Base-by-base conservation (phyloP, 2,797 vertebrate species). In the Chelidonichthys spinosus region DNA sequence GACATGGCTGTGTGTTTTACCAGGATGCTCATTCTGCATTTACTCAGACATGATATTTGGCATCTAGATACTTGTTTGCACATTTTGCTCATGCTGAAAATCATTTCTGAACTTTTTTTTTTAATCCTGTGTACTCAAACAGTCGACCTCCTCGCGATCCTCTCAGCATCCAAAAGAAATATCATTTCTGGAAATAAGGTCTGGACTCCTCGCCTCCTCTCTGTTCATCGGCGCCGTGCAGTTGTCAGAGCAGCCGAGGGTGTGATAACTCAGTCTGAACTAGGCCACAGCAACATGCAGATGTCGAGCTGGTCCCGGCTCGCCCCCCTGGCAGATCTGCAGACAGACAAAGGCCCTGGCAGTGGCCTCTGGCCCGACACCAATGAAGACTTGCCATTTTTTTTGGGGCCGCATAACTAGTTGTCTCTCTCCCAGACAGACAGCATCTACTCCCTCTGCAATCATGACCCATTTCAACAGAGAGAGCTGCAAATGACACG, bases 261-360 rank as follows among this genome's bases (percentile, higher is more conserved):
- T 54, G 72, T 79, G 74, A 90, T 89, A 78, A 80, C 72, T 91
- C 81, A 88, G 84, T 74, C 79, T 88, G 91, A 95, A 93, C 76
- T 93, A 90, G 94, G 94, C 84, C 93, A 93, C 55, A 37, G 88
- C 81, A 64, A 59, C 79, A 82, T 88, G 87, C 89, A 89, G 85
- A 90, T 90, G 88, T 87, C 71, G 74, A 66, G 81, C 76, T 43
- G 63, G 79, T 84, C 85, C 82, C 83, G 59, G 78, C 75, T 73
- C 65, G 69, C 73, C 63, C 17, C 18, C 4, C 42, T 64, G 63
- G 81, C 69, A 82, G 78, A 79, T 76, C 83, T 36, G 42, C 79
- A 79, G 81, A 89, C 80, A 70, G 75, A 25, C 32, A 8, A 47
- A 69, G 11, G 65, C 36, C 43, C 75, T 69, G 84, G 78, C 84